These are phyloP conservation scores for Drosophila putrida DNA, from an alignment of 2,888 invertebrate genomes.

Conservation along the genomic window DNA sequence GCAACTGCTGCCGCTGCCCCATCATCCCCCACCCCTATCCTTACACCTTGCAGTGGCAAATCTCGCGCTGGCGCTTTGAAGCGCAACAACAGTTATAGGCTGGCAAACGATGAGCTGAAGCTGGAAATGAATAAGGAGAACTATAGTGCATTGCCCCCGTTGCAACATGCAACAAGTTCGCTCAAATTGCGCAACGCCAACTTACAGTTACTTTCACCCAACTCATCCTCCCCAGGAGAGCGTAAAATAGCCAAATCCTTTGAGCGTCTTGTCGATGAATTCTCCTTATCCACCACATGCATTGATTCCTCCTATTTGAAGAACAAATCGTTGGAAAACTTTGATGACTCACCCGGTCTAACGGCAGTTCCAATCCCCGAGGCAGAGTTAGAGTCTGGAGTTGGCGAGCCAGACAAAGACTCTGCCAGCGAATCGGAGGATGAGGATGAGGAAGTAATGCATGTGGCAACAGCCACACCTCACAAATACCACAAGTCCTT, in stretches of 20 bases:
- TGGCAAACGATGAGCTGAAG: constrained; percentile 88
- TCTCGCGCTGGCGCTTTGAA: constrained; percentile 86
- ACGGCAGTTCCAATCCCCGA: constrained; percentile 5
- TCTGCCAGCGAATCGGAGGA: constrained; percentile 39
- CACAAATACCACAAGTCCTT: constrained; percentile 83
- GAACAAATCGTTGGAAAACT: constrained; percentile 85
- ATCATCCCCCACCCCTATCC: neutral
- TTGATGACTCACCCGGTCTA: constrained; percentile 83
- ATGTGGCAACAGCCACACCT: constrained; percentile 83
- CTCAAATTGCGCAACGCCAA: constrained; percentile 62
- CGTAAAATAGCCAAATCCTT: constrained; percentile 88
- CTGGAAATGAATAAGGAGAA: constrained; percentile 86
- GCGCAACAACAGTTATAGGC: constrained; percentile 93
- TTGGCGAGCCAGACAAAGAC: constrained; percentile 39
- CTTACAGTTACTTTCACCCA: constrained; percentile 28
- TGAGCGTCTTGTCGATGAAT: constrained; percentile 85
- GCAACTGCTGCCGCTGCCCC: constrained; percentile 36
- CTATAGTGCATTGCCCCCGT: constrained; percentile 69
- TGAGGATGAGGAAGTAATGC: constrained; percentile 69
- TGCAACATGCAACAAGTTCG: constrained; percentile 73
- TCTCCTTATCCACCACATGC: constrained; percentile 83
- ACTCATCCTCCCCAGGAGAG: constrained; percentile 73
- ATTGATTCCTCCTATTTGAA: constrained; percentile 84
- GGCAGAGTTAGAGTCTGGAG: no score
- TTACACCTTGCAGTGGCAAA: constrained; percentile 16